Evolutionary conservation across 2,888 invertebrate genomes (phyloP).

Genomic region (Julus scandinavius): DNA sequence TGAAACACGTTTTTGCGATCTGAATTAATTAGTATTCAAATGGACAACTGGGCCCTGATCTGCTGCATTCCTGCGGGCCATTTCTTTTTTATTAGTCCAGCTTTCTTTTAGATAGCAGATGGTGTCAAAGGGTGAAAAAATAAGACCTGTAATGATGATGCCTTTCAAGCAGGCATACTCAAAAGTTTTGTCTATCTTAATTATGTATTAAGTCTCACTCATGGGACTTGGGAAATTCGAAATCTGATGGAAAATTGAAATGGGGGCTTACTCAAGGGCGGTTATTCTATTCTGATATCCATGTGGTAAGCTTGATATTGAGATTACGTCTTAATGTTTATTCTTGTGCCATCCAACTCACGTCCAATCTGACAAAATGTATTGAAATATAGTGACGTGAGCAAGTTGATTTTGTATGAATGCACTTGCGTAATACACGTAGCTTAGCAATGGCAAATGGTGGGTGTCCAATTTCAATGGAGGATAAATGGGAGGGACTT

Average conservation of each 20-base stretch:
- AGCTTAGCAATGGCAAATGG: conserved; percentile 19
- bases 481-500: background rate
- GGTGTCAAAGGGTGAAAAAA: too few species aligned
- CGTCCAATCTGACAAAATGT: background rate
- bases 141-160: too few species aligned
- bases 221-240: too few species aligned
- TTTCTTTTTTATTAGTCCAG: too few species aligned
- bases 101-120: too few species aligned
- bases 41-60: too few species aligned
- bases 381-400: conserved; percentile 10
- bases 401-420: conserved; percentile 1
- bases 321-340: background rate
- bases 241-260: background rate
- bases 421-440: conserved; percentile 32
- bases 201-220: too few species aligned
- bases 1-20: too few species aligned
- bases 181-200: too few species aligned
- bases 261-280: background rate
- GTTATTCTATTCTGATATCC: background rate
- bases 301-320: background rate
- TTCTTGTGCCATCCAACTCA: background rate
- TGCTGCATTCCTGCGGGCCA: too few species aligned
- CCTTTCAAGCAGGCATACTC: too few species aligned
- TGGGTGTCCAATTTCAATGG: background rate
- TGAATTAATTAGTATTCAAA: too few species aligned